Base-by-base conservation (phyloP, 2,113 vertebrate species). In the Odontesthes bonariensis region DNA sequence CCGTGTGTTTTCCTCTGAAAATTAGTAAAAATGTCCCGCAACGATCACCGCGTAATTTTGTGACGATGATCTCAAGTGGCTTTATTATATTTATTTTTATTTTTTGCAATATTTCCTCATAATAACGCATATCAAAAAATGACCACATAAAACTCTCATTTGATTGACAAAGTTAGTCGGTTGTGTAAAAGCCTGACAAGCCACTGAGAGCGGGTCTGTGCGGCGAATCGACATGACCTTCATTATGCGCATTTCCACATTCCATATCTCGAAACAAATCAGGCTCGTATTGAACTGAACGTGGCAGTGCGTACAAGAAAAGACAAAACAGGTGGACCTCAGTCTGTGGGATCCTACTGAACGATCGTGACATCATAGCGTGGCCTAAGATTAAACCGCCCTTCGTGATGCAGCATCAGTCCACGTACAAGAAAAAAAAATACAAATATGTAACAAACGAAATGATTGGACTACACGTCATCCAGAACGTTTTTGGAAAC, bases 31-130 rank as follows among this genome's bases (percentile, higher is more conserved):
- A 14, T 4, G 7, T 35, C 6, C 1, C 27, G 5, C 22, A 32
- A 47, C 13, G 49, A 40, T 38, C 4, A 27, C 7, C 11, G 6
- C 23, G 52, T 27, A 0, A 3, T 51, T 33, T 51, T n/a, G 7
- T 16, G 40, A 11, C 53, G 32, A 59, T 7, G 2, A 23, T 38
- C 35, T 38, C 35, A 33, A 1, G 5, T 8, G 10, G 6, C 16
- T 57, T 55, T 77, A 35, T 40, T 60, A 40, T 17, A 68, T 52
- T 52, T 6, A 14, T 32, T 13, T 16, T 61, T 14, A 12, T 40
- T 53, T 54, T 27, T 54, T 61, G 35, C 35, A 38, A 38, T 38
- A 3, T 3, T 10, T 38, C 35, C 10, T 38, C 35, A 5, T 38
- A 38, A 8, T 38, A 61, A 59, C 13, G 6, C 5, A 3, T 23